phyloP scores from a whole-genome alignment of 2,888 invertebrate genomes.

The Athripsodes cinereus region DNA sequence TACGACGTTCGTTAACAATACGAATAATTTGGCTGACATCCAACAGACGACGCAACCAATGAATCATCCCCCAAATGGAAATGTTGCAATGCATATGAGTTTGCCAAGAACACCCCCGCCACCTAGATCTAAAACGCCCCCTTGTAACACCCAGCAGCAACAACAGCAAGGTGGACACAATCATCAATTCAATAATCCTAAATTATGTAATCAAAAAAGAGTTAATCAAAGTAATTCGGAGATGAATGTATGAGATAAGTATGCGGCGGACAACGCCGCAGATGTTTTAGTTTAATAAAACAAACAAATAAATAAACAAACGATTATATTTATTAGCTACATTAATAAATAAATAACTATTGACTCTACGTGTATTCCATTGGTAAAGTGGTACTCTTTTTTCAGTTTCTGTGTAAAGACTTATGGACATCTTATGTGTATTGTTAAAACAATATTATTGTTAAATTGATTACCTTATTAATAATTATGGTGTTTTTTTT shows the following conservation, averaged over 20 bases:
- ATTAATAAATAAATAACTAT: too few species aligned
- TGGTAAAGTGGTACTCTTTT: too few species aligned
- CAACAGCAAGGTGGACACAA: slow-evolving; percentile 32
- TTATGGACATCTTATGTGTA: too few species aligned
- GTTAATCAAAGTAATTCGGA: slow-evolving; percentile 81
- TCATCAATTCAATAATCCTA: slow-evolving; percentile 31
- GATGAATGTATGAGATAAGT: slow-evolving; percentile 76
- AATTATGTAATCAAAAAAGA: slow-evolving; percentile 51
- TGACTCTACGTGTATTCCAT: too few species aligned
- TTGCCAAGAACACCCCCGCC: slow-evolving; percentile 32
- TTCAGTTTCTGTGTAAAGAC: too few species aligned
- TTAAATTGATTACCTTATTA: too few species aligned
- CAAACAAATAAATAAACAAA: too few species aligned
- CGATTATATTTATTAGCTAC: too few species aligned
- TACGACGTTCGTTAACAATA: slow-evolving; percentile 46
- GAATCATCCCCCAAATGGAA: slow-evolving; percentile 37
- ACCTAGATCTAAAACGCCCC: slow-evolving; percentile 42
- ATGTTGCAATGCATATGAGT: slow-evolving; percentile 35
- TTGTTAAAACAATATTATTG: too few species aligned
- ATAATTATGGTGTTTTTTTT: too few species aligned
- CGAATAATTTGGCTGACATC: slow-evolving; percentile 46
- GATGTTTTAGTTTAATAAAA: slow-evolving; percentile 20
- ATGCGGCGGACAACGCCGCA: slow-evolving; percentile 27
- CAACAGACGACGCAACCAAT: slow-evolving; percentile 34
- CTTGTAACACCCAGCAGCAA: slow-evolving; percentile 17